A percentile compares a stretch with the other conserved stretches of the same genome.
These are phyloP conservation scores for Muntiacus reevesi DNA, from an alignment of 2,113 vertebrate genomes.

Conservation along the genomic window DNA sequence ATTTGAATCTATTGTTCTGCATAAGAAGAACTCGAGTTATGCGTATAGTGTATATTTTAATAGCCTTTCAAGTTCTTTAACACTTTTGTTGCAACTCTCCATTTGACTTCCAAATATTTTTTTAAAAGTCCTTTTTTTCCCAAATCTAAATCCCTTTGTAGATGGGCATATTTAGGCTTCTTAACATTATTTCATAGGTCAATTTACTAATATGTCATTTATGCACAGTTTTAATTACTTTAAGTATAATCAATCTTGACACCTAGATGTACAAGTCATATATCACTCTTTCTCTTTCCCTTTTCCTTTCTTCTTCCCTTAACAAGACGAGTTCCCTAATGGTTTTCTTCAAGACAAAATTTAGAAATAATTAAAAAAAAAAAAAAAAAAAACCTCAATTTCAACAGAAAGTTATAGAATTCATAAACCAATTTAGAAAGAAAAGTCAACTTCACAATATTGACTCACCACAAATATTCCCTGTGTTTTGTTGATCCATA, in stretches of 20 bases:
- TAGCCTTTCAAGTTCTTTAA: not conserved
- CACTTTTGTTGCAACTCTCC: not conserved
- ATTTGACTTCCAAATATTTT: not conserved
- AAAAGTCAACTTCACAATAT: not conserved
- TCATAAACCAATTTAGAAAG: not conserved
- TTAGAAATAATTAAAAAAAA: not conserved
- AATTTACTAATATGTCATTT: not conserved
- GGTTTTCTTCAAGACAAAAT: not conserved
- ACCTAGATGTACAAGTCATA: not conserved
- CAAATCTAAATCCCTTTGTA: not conserved
- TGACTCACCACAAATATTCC: not conserved
- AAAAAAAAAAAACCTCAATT: not conserved
- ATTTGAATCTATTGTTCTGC: not conserved
- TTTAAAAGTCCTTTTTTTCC: not conserved
- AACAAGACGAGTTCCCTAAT: not conserved
- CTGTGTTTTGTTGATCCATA: not conserved
- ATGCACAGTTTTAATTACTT: not conserved
- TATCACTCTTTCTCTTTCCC: not conserved
- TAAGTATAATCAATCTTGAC: not conserved
- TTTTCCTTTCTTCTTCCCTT: not conserved
- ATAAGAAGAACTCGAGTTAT: not conserved
- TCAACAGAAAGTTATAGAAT: not conserved
- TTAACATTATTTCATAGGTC: not conserved
- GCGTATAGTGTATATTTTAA: not conserved
- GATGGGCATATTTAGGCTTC: not conserved